These are phyloP conservation scores for Campylomormyrus tamandua DNA, from an alignment of 2,113 vertebrate genomes.

Conservation along the genomic window DNA sequence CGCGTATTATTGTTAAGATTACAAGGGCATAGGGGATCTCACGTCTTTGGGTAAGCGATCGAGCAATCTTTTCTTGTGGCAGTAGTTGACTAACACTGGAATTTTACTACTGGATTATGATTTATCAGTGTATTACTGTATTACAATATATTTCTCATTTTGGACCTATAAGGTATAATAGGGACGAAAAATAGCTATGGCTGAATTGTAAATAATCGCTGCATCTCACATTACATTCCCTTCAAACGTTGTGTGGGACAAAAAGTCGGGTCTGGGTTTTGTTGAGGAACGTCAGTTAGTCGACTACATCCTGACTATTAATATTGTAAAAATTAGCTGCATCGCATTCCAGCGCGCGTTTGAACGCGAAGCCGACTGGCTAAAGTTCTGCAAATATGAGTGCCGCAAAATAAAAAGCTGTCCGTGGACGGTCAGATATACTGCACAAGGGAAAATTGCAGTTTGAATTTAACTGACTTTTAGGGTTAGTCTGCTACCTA, in stretches of 20 bases:
- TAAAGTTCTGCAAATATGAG: not conserved
- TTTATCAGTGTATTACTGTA: constrained; percentile 2
- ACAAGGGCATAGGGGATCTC: constrained; percentile 40
- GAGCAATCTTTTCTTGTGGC: constrained; percentile 21
- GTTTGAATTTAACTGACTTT: not conserved
- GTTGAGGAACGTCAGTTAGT: not conserved
- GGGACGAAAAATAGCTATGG: not conserved
- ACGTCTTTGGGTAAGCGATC: constrained; percentile 33
- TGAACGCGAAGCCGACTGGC: not conserved
- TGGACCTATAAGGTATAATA: not conserved
- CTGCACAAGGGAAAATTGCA: not conserved
- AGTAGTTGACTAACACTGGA: not conserved
- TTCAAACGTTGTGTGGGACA: constrained; percentile 9
- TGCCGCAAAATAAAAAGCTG: constrained; percentile 3
- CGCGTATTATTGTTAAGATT: constrained; percentile 44
- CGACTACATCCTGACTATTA: constrained; percentile 11
- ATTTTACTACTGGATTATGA: constrained; percentile 7
- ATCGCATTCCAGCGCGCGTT: constrained; percentile 14
- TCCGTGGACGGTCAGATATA: not conserved
- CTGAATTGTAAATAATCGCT: constrained; percentile 22
- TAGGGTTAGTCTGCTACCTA: not conserved
- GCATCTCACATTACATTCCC: constrained; percentile 19
- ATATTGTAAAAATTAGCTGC: constrained; percentile 7
- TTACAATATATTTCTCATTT: not conserved
- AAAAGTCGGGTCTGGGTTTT: constrained; percentile 9